Conservation (phyloP, 2,113 vertebrate species). For the Bettongia penicillata region DNA sequence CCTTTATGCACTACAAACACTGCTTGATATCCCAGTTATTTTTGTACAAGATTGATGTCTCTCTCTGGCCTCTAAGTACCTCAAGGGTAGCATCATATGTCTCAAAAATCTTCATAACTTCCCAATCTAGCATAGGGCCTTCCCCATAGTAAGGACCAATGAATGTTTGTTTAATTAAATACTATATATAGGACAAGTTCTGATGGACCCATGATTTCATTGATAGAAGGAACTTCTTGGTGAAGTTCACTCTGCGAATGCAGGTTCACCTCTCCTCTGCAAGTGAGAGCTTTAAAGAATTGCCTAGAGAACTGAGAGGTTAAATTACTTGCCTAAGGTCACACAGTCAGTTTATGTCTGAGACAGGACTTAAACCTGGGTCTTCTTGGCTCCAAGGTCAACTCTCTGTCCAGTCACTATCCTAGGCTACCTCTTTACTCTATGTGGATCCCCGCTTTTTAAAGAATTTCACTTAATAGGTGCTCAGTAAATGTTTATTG, state of each 20-base stretch:
- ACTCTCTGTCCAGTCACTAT: neutral
- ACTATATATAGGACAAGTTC: neutral
- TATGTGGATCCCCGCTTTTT: neutral
- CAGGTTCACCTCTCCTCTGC: neutral
- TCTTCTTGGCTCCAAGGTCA: neutral
- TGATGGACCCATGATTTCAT: neutral
- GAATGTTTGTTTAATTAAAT: neutral
- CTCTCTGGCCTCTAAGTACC: neutral
- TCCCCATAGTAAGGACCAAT: neutral
- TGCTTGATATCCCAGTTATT: neutral
- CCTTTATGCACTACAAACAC: neutral
- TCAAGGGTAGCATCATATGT: neutral
- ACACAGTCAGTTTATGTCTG: neutral
- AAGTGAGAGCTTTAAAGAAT: neutral
- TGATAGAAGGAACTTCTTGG: neutral
- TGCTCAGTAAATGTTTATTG: neutral
- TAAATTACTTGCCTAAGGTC: neutral
- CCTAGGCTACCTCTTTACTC: neutral
- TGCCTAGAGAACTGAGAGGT: neutral
- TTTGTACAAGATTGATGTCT: neutral
- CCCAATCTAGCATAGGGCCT: neutral
- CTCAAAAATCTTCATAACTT: neutral
- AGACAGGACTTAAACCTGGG: neutral
- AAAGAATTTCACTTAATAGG: neutral
- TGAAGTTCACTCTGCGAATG: neutral